phyloP scores from a whole-genome alignment of 2,888 invertebrate genomes.

The Mellilla xanthometata region DNA sequence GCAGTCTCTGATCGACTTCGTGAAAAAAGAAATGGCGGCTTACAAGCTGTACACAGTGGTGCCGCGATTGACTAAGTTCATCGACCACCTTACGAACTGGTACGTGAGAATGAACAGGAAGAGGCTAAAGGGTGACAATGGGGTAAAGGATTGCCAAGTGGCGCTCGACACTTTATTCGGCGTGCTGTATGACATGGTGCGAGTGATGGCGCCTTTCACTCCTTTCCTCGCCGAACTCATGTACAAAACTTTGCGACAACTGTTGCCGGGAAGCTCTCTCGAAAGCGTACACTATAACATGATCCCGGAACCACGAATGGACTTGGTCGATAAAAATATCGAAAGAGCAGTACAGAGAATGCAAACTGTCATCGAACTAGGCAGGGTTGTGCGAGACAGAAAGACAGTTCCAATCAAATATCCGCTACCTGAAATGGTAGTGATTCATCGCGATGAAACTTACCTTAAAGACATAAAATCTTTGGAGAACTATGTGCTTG shows the following conservation, averaged over 20 bases:
- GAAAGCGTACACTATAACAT: conserved; percentile 96
- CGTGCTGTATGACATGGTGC: conserved; percentile 93
- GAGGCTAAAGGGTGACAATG: conserved; percentile 95
- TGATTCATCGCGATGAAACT: conserved; percentile 92
- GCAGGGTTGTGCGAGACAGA: conserved; percentile 95
- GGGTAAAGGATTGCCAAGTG: conserved; percentile 89
- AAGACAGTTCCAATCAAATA: conserved; percentile 97
- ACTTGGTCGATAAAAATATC: conserved; percentile 91
- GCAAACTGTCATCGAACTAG: conserved; percentile 97
- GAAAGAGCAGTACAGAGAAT: conserved; percentile 95
- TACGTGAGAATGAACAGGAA: conserved; percentile 98
- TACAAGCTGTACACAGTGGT: conserved; percentile 98
- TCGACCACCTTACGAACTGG: conserved; percentile 99
- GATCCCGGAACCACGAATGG: conserved; percentile 88
- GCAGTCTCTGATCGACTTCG: conserved; percentile 94
- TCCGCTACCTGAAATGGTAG: conserved; percentile 97
- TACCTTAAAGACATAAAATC: conserved; percentile 90
- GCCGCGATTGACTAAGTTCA: conserved; percentile 95
- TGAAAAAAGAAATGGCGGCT: conserved; percentile 95
- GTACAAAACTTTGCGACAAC: conserved; percentile 92
- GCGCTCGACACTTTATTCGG: conserved; percentile 94
- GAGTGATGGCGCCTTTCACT: conserved; percentile 98
- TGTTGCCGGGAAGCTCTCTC: conserved; percentile 78
- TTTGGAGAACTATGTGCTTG: conserved; percentile 92
- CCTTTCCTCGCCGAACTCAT: conserved; percentile 98